Evolutionary conservation across 2,888 invertebrate species (phyloP).

Genomic region (Tachina lurida): DNA sequence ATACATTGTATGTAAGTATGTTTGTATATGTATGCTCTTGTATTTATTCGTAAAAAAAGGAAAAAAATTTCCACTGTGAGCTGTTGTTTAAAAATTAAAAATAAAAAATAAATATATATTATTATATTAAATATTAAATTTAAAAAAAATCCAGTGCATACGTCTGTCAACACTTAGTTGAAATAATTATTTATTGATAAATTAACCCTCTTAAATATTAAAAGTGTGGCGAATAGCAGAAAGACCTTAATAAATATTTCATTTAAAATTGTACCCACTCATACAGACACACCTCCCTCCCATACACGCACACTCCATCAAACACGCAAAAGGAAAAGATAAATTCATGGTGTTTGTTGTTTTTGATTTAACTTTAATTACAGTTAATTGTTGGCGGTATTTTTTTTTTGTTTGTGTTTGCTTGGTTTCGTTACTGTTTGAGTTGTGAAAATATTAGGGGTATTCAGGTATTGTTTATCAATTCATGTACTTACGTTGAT

Average conservation of each 20-base stretch:
- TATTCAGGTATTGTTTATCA: background rate
- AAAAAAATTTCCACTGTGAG: background rate
- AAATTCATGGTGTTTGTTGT: constrained; percentile 22
- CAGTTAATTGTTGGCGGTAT: constrained; percentile 51
- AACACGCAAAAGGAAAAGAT: constrained; percentile 16
- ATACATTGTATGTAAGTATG: no score
- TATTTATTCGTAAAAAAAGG: no score
- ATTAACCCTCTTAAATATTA: constrained; percentile 8
- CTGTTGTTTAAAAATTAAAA: constrained; percentile 3
- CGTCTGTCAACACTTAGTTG: background rate
- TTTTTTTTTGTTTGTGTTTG: background rate
- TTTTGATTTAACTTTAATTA: constrained; percentile 53
- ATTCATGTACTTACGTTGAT: no score
- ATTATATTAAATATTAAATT: background rate
- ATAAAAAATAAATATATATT: background rate
- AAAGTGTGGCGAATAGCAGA: background rate
- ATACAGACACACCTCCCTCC: background rate
- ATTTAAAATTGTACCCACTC: constrained; percentile 16
- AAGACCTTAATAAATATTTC: constrained; percentile 26
- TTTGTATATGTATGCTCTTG: no score
- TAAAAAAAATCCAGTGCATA: background rate
- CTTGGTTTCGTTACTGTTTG: background rate
- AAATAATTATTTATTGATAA: constrained; percentile 37
- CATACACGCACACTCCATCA: background rate
- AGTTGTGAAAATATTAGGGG: background rate